phyloP scores from a whole-genome alignment of 2,797 vertebrate genomes.

The Caiman crocodilus region DNA sequence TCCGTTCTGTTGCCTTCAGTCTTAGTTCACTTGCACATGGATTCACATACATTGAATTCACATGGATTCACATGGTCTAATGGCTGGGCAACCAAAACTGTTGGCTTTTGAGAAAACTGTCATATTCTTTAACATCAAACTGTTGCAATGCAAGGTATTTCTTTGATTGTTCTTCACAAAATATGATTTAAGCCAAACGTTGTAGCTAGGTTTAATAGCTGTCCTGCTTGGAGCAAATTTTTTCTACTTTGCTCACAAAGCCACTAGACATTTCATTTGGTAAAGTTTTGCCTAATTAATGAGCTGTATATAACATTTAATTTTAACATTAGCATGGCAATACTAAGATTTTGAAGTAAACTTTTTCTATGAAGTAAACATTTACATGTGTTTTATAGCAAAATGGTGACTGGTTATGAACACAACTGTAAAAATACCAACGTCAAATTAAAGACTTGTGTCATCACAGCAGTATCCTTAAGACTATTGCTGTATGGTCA shows the following conservation, averaged over 20 bases:
- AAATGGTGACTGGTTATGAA: slow-evolving; percentile 18
- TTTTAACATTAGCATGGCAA: background rate
- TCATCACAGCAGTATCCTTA: background rate
- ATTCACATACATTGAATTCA: slow-evolving; percentile 71
- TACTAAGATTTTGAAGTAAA: background rate
- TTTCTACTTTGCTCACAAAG: slow-evolving; percentile 20
- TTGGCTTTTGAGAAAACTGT: slow-evolving; percentile 78
- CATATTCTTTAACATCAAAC: slow-evolving; percentile 76
- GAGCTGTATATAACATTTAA: background rate
- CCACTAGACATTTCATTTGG: slow-evolving; percentile 26
- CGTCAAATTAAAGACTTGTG: background rate
- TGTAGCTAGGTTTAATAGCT: slow-evolving; percentile 38
- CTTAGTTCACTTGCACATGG: slow-evolving; percentile 74
- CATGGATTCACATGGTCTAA: slow-evolving; percentile 72
- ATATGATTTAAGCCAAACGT: slow-evolving; percentile 48
- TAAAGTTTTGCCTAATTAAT: slow-evolving; percentile 18
- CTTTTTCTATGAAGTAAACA: background rate
- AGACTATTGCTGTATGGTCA: slow-evolving; percentile 5
- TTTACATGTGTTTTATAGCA: background rate
- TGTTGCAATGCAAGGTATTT: slow-evolving; percentile 73
- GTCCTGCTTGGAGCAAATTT: slow-evolving; percentile 42
- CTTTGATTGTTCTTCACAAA: slow-evolving; percentile 75
- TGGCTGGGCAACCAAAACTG: slow-evolving; percentile 76
- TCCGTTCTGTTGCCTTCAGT: slow-evolving; percentile 74
- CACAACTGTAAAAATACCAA: slow-evolving; percentile 34